Percentiles rank a stretch among this genome's conserved stretches.
phyloP scores from a whole-genome alignment of 2,113 vertebrate genomes.

The Stercorarius parasiticus region DNA sequence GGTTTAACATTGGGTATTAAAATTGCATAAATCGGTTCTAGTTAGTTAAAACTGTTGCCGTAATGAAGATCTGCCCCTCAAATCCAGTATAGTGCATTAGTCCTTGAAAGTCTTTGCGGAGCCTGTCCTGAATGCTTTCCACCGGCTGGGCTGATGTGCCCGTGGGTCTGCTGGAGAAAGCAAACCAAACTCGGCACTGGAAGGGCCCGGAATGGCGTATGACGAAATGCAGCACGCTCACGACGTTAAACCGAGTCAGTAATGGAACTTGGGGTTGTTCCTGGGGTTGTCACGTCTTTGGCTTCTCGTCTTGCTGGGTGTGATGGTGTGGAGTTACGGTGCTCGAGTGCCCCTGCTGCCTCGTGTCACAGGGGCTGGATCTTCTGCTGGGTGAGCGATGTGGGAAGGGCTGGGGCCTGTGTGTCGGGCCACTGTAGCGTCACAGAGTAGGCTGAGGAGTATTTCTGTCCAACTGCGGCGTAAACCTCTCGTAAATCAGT shows the following conservation, averaged over 20 bases:
- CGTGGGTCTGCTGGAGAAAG: background rate
- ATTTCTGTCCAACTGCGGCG: background rate
- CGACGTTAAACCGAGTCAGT: rapidly evolving
- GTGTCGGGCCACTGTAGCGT: rapidly evolving
- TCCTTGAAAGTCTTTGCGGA: background rate
- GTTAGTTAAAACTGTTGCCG: background rate
- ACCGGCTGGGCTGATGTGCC: background rate
- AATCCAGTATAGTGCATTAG: background rate
- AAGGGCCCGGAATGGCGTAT: rapidly evolving
- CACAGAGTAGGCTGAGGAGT: background rate
- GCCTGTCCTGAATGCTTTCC: background rate
- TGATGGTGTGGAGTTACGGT: rapidly evolving
- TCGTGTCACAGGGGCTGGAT: rapidly evolving
- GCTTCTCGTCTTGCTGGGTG: too few relatives aligned
- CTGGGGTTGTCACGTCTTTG: rapidly evolving
- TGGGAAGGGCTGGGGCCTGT: background rate
- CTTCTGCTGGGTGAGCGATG: rapidly evolving
- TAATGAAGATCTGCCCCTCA: background rate
- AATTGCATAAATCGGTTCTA: background rate
- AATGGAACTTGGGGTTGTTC: rapidly evolving
- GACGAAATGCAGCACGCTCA: background rate
- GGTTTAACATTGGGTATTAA: background rate
- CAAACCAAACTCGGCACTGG: rapidly evolving
- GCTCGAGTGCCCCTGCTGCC: background rate
- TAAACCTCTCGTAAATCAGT: background rate